Percentiles rank a stretch among this genome's conserved stretches.
Conservation (phyloP, 2,888 invertebrate genomes). For the Dyspetes luteomarginatus region DNA sequence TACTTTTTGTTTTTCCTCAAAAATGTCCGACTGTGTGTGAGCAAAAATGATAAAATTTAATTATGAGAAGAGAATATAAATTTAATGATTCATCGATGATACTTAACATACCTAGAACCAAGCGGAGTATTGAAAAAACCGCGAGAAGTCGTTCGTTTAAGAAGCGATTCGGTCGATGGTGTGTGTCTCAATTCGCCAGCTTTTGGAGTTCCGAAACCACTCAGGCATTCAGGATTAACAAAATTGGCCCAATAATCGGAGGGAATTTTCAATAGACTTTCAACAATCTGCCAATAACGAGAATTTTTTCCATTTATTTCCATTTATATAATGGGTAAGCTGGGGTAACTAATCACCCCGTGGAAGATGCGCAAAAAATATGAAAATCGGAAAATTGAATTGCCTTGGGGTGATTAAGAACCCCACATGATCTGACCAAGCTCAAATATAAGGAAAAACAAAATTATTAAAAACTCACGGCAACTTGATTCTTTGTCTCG, state of each 20-base stretch:
- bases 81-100: neutral
- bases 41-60: constrained; percentile 12
- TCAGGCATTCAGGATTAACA: constrained; percentile 84
- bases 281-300: constrained; percentile 86
- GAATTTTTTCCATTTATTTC: constrained; percentile 7
- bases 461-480: constrained; percentile 84
- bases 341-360: too few relatives aligned
- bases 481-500: constrained; percentile 91
- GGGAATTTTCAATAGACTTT: constrained; percentile 88
- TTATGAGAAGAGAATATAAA: neutral
- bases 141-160: constrained; percentile 79
- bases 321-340: too few relatives aligned
- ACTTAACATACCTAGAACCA: constrained; percentile 75
- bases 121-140: constrained; percentile 81
- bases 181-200: constrained; percentile 79
- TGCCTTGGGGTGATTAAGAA: too few relatives aligned
- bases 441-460: too few relatives aligned
- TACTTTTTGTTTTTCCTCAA: constrained; percentile 80
- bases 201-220: constrained; percentile 77
- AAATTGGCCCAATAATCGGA: constrained; percentile 91
- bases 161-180: constrained; percentile 81
- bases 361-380: too few relatives aligned
- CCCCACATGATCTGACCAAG: too few relatives aligned
- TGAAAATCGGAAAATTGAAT: too few relatives aligned
- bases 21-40: constrained; percentile 78